Evolutionary conservation across 2,888 invertebrate genomes (phyloP).

Genomic region (Minunthozetes semirufus): DNA sequence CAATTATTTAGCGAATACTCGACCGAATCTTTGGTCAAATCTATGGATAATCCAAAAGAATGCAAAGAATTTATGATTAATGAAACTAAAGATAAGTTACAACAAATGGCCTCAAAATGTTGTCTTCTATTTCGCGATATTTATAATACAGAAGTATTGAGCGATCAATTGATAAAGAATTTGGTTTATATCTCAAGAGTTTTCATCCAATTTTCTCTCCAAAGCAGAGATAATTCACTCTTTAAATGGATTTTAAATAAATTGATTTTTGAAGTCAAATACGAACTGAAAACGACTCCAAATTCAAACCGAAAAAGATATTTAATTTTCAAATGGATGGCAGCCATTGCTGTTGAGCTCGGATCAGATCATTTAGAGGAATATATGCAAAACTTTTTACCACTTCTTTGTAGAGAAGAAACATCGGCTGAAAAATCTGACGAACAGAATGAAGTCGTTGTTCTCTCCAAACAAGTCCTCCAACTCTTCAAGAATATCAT

Average conservation of each 20-base stretch:
- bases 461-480: slow-evolving; percentile 61
- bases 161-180: slow-evolving; percentile 38
- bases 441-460: slow-evolving; percentile 50
- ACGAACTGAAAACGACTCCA: slow-evolving; percentile 22
- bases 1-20: slow-evolving; percentile 62
- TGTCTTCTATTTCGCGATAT: slow-evolving; percentile 36
- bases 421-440: background rate
- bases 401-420: slow-evolving; percentile 35
- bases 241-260: slow-evolving; percentile 36
- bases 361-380: slow-evolving; percentile 15
- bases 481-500: slow-evolving; percentile 66
- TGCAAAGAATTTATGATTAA: slow-evolving; percentile 38
- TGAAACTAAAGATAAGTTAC: slow-evolving; percentile 40
- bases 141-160: slow-evolving; percentile 22
- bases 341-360: slow-evolving; percentile 63
- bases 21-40: slow-evolving; percentile 60
- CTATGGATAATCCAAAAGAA: slow-evolving; percentile 54
- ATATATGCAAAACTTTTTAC: slow-evolving; percentile 30
- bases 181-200: slow-evolving; percentile 35
- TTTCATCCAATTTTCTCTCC: slow-evolving; percentile 1
- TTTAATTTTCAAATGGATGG: slow-evolving; percentile 74
- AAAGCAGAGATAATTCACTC: background rate
- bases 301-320: slow-evolving; percentile 54
- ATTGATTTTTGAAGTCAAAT: slow-evolving; percentile 34
- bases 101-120: slow-evolving; percentile 37